A percentile compares a stretch with the other conserved stretches of the same genome.
Evolutionary conservation across 2,113 vertebrate genomes (phyloP).

Genomic region (Seriola quinqueradiata): DNA sequence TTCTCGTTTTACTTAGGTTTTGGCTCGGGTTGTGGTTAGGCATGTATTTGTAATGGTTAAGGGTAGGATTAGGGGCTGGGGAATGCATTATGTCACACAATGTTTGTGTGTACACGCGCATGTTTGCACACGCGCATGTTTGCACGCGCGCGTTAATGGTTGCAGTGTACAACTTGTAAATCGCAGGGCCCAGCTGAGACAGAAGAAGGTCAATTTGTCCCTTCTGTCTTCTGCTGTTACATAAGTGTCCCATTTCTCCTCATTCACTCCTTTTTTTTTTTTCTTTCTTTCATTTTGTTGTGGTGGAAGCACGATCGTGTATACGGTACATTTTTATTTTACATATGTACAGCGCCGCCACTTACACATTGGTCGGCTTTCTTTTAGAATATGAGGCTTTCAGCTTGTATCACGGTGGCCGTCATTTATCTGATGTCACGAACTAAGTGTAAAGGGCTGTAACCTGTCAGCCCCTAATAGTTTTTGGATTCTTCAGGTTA

Average conservation of each 20-base stretch:
- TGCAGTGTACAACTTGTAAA: slow-evolving; percentile 30
- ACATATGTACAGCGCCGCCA: neutral
- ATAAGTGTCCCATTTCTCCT: slow-evolving; percentile 63
- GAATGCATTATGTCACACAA: too few species aligned
- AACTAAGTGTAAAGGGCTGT: neutral
- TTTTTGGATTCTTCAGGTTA: neutral
- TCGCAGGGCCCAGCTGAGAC: slow-evolving; percentile 56
- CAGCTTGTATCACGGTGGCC: neutral
- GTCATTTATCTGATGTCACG: neutral
- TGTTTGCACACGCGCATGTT: too few species aligned
- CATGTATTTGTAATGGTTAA: too few species aligned
- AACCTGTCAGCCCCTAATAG: neutral
- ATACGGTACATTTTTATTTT: slow-evolving; percentile 1
- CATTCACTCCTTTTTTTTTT: neutral
- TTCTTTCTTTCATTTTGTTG: slow-evolving; percentile 16
- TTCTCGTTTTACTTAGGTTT: too few species aligned
- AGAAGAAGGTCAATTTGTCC: slow-evolving; percentile 73
- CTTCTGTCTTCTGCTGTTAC: slow-evolving; percentile 53
- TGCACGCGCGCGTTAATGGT: neutral
- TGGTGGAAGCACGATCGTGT: slow-evolving; percentile 14
- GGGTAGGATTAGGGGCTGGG: too few species aligned
- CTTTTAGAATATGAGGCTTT: neutral
- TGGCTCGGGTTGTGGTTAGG: too few species aligned
- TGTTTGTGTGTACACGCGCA: too few species aligned
- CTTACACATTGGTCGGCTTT: neutral